Evolutionary conservation across 2,797 vertebrate species (phyloP).

Genomic region (Oreochromis mossambicus): DNA sequence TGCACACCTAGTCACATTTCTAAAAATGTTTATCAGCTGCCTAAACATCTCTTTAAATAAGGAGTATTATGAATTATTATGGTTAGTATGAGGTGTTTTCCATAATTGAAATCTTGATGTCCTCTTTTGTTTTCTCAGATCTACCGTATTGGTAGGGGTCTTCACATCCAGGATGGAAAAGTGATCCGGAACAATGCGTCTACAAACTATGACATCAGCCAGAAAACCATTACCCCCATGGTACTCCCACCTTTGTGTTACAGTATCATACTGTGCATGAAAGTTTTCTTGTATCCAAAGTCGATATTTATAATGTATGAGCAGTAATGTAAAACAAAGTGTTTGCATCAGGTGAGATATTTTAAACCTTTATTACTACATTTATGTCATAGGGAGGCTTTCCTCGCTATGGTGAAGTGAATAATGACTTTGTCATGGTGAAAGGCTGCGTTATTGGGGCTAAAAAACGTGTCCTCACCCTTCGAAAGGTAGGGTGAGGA

Average conservation of each 20-base stretch:
- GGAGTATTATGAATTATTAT: not conserved
- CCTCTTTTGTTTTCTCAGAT: slow-evolving; percentile 69
- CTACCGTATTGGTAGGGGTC: slow-evolving; percentile 84
- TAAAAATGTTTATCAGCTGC: not conserved
- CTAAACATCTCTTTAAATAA: not conserved
- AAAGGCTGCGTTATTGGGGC: slow-evolving; percentile 89
- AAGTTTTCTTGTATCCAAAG: not conserved
- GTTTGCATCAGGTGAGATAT: not conserved
- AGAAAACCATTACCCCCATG: slow-evolving; percentile 89
- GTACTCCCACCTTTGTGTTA: slow-evolving; percentile 60
- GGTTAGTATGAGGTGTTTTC: not conserved
- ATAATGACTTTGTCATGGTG: slow-evolving; percentile 91
- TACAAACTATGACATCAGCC: slow-evolving; percentile 84
- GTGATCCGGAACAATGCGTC: slow-evolving; percentile 86
- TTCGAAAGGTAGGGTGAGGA: slow-evolving; percentile 83
- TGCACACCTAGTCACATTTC: not conserved
- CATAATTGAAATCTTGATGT: not conserved
- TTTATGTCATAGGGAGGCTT: slow-evolving; percentile 82
- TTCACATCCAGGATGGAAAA: slow-evolving; percentile 87
- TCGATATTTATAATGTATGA: not conserved
- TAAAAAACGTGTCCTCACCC: slow-evolving; percentile 89
- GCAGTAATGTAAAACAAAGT: not conserved
- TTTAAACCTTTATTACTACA: not conserved
- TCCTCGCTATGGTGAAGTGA: slow-evolving; percentile 88
- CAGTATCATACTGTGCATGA: not conserved